These are phyloP conservation scores for Thyatira batis DNA, from an alignment of 2,888 invertebrate species.

Conservation along the genomic window DNA sequence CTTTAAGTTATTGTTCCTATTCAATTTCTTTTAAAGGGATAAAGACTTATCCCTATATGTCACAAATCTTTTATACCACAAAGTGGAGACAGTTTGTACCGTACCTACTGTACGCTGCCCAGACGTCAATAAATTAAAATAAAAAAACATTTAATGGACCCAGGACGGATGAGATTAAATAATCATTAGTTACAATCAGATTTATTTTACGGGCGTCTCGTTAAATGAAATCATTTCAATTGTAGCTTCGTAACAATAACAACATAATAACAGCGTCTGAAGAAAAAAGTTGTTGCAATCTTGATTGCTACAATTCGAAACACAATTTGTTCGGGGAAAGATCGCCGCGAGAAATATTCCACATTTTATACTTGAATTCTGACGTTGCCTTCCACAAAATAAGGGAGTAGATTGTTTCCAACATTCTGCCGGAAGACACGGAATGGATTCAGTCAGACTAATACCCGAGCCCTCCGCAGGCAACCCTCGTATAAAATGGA, in stretches of 20 bases:
- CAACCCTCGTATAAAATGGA: constrained; percentile 72
- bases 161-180: constrained; percentile 13
- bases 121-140: constrained; percentile 13
- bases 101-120: no score
- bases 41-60: no score
- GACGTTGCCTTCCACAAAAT: constrained; percentile 63
- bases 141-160: constrained; percentile 25
- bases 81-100: no score
- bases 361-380: constrained; percentile 20
- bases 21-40: no score
- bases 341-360: not conserved
- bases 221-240: constrained; percentile 25
- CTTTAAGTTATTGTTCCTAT: no score
- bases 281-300: not conserved
- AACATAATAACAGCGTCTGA: not conserved
- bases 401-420: constrained; percentile 67
- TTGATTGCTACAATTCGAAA: not conserved
- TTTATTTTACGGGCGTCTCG: constrained; percentile 20
- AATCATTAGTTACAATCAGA: constrained; percentile 35
- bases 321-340: not conserved
- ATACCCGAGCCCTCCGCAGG: constrained; percentile 54
- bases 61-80: no score
- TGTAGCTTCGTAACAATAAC: constrained; percentile 14
- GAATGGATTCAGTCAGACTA: constrained; percentile 76
- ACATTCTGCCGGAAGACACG: constrained; percentile 66